Conservation (phyloP, 2,888 invertebrate genomes). For the Hydraecia micacea region DNA sequence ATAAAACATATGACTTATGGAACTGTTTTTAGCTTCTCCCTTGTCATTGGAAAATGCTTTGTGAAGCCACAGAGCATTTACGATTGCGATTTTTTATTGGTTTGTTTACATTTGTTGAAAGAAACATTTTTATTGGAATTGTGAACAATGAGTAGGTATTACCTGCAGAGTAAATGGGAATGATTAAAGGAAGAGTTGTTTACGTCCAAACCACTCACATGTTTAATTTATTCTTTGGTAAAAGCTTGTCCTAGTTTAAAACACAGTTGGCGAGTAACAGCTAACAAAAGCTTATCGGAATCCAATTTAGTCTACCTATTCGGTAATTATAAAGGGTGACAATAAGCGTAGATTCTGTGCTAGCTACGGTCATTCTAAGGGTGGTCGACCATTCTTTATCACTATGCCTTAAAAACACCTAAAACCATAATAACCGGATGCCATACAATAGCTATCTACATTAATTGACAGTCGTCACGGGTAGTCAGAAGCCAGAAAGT, state of each 20-base stretch:
- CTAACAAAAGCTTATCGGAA: neutral
- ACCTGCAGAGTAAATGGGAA: neutral
- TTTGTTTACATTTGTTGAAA: conserved; percentile 35
- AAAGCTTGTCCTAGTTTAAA: neutral
- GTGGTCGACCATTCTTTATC: neutral
- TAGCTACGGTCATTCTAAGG: neutral
- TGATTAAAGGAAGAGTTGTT: neutral
- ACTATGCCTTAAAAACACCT: neutral
- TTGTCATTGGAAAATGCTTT: conserved; percentile 59
- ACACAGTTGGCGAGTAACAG: neutral
- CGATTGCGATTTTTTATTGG: conserved; percentile 28
- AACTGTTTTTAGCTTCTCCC: conserved; percentile 67
- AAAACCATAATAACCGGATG: neutral
- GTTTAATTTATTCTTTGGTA: neutral
- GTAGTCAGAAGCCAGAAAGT: neutral
- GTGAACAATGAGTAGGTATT: conserved; percentile 4
- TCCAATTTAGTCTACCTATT: neutral
- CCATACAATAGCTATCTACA: neutral
- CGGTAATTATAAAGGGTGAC: neutral
- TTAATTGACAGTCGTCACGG: neutral
- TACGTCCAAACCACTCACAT: neutral
- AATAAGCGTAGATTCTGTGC: neutral
- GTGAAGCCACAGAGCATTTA: conserved; percentile 28
- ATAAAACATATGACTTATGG: conserved; percentile 72
- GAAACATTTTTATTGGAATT: conserved; percentile 25